phyloP scores from a whole-genome alignment of 2,113 vertebrate species.

The cattle (Bos taurus) region DNA sequence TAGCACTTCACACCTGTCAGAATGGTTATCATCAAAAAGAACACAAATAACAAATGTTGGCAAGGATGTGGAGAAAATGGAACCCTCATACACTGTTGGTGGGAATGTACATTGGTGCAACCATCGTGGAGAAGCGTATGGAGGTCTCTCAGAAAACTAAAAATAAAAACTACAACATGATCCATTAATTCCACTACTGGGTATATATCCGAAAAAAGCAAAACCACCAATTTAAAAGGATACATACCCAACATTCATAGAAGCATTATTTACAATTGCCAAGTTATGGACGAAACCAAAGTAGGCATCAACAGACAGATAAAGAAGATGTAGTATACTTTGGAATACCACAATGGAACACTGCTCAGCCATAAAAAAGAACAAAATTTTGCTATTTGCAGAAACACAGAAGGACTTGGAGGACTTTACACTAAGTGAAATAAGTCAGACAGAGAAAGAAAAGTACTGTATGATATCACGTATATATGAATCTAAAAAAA shows the following conservation, averaged over 20 bases:
- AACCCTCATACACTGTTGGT: neutral
- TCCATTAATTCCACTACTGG: neutral
- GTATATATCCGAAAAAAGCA: neutral
- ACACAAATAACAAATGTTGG: neutral
- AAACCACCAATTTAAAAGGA: neutral
- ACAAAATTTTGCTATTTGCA: neutral
- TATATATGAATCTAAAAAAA: neutral
- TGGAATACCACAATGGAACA: neutral
- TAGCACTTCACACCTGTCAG: neutral
- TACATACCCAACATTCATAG: neutral
- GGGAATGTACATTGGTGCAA: neutral
- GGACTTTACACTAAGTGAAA: neutral
- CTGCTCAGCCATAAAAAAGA: neutral
- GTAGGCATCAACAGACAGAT: neutral
- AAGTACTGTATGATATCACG: neutral
- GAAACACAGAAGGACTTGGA: neutral
- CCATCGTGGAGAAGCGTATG: neutral
- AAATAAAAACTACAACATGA: neutral
- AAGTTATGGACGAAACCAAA: neutral
- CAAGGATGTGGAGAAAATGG: neutral
- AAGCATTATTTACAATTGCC: neutral
- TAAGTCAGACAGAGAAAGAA: neutral
- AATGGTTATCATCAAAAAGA: neutral
- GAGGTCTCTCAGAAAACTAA: neutral
- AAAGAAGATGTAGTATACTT: neutral